phyloP scores from a whole-genome alignment of 2,888 invertebrate genomes.

The Iselma pallidipennis region DNA sequence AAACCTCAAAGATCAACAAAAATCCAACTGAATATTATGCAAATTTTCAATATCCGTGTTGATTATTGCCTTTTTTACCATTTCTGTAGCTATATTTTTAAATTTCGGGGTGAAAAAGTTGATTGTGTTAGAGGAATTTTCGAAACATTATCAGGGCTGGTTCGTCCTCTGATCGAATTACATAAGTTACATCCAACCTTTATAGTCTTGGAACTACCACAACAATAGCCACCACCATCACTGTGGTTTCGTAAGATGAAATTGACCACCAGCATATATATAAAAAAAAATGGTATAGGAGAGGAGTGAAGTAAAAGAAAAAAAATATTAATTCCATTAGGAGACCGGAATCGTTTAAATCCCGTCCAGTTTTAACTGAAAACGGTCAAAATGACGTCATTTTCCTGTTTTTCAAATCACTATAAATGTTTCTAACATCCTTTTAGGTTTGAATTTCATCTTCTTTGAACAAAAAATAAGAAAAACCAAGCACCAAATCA shows the following conservation, averaged over 20 bases:
- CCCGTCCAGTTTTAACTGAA: neutral
- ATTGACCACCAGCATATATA: neutral
- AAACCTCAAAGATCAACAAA: too few species aligned
- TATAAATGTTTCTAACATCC: neutral
- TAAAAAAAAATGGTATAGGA: neutral
- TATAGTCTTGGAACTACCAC: neutral
- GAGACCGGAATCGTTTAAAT: neutral
- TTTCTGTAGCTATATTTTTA: too few species aligned
- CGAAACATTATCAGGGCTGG: too few species aligned
- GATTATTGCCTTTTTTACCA: conserved; percentile 13
- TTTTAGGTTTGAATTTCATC: neutral
- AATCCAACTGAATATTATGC: too few species aligned
- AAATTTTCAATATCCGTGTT: conserved; percentile 8
- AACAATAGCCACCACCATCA: neutral
- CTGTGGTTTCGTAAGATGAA: neutral
- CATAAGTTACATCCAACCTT: neutral
- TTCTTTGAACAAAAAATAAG: neutral
- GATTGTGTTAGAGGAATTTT: too few species aligned
- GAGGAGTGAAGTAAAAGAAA: neutral
- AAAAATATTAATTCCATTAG: neutral
- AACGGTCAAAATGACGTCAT: neutral
- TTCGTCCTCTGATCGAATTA: too few species aligned
- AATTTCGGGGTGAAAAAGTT: too few species aligned
- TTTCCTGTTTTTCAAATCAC: neutral
- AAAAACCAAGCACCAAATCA: too few species aligned